A percentile compares a stretch with the other conserved stretches of the same genome.
These are phyloP conservation scores for Pleuronectes platessa DNA, from an alignment of 2,113 vertebrate species.

Conservation along the genomic window DNA sequence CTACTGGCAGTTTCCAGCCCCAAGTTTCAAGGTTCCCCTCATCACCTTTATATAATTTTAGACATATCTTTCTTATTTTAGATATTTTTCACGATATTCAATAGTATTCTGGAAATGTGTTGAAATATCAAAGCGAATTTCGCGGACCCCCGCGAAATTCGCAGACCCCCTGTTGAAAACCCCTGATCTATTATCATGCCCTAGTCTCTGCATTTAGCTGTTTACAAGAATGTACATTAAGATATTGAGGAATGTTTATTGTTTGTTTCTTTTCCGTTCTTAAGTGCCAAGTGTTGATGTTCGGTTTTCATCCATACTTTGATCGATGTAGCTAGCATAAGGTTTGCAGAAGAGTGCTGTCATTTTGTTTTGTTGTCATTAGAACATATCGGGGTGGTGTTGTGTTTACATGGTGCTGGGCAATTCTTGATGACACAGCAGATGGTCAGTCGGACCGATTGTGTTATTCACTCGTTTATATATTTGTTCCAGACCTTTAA, in stretches of 20 bases:
- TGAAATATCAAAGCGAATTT: too few relatives aligned
- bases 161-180: too few relatives aligned
- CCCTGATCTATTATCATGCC: constrained; percentile 55
- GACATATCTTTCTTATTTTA: too few relatives aligned
- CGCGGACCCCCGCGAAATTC: too few relatives aligned
- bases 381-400: constrained; percentile 62
- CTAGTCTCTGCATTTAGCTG: constrained; percentile 60
- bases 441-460: constrained; percentile 47
- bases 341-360: constrained; percentile 63
- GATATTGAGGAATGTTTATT: constrained; percentile 76
- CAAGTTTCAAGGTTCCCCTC: too few relatives aligned
- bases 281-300: constrained; percentile 77
- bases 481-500: constrained; percentile 50
- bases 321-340: constrained; percentile 65
- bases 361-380: constrained; percentile 56
- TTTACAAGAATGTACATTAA: constrained; percentile 78
- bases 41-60: too few relatives aligned
- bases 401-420: constrained; percentile 68
- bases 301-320: constrained; percentile 60
- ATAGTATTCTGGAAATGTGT: too few relatives aligned
- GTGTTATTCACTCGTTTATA: constrained; percentile 61
- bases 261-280: constrained; percentile 63
- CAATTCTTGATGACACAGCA: constrained; percentile 43
- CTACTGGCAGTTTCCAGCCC: too few relatives aligned
- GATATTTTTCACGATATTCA: too few relatives aligned